Base-by-base conservation (phyloP, 2,888 invertebrate species). In the Campoletis raptor region DNA sequence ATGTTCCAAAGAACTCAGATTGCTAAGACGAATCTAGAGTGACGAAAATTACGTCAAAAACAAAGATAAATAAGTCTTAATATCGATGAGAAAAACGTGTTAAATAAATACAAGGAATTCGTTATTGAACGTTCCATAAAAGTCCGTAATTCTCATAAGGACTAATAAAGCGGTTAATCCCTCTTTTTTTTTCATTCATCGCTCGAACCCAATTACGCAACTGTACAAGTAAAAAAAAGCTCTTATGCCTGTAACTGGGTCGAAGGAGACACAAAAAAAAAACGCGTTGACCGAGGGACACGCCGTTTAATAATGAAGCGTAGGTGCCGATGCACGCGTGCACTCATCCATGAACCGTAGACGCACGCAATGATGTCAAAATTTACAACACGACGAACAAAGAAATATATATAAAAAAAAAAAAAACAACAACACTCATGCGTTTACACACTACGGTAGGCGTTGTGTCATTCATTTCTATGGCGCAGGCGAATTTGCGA, bases 391-490 rank as follows among this genome's bases (percentile, higher is more conserved):
- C 40, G 48, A 24, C 37, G 64, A 69, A 12, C 45, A 8, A 0
- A 45, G n/a, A 40, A 30, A 30, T 30, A 30, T 30, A 30, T 30
- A 30, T 30, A 15, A 69, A 67, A 67, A n/a, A 21, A 42, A 74
- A 64, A 30, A 45, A 54, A 61, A 37, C 72, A 48, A 45, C 45
- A 54, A 74, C 82, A 76, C 69, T 67, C 81, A 84, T 64, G 77
- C 86, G 78, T 84, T 61, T 76, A 86, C 74, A 86, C 91, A 91
- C 90, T 92, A 91, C 90, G 61, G 89, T 92, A 85, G 83, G 83
- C 87, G 83, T 78, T 81, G 48, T 81, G 52, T 83, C 18, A 48
- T 70, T 30, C 18, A n/a, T 54, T 54, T 52, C n/a, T 24, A 52
- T 64, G 83, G 85, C 86, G 86, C 78, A 86, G 76, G 81, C 85